phyloP scores from a whole-genome alignment of 1,140 invertebrate species.

The Amphibalanus amphitrite region DNA sequence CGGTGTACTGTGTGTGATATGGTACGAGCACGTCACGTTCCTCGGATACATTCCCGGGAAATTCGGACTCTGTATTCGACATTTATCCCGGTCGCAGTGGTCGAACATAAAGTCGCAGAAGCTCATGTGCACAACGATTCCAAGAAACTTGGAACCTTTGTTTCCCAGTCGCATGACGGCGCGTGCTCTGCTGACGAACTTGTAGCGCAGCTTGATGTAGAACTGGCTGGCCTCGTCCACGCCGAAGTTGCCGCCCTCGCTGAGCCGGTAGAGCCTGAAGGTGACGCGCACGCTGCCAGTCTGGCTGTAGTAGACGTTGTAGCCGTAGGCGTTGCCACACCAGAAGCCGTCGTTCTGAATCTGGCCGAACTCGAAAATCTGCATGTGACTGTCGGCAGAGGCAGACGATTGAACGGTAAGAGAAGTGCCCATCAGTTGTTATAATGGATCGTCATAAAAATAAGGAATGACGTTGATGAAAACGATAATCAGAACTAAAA shows the following conservation, averaged over 20 bases:
- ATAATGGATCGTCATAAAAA: too few relatives aligned
- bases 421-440: too few relatives aligned
- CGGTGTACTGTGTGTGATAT: slow-evolving; percentile 45
- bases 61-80: slow-evolving; percentile 66
- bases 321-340: slow-evolving; percentile 66
- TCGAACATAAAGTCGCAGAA: slow-evolving; percentile 73
- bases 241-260: slow-evolving; percentile 30
- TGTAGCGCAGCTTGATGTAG: slow-evolving; percentile 62
- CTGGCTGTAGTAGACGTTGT: slow-evolving; percentile 69
- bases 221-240: slow-evolving; percentile 33
- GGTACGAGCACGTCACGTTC: slow-evolving; percentile 65
- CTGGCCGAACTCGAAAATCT: slow-evolving; percentile 48
- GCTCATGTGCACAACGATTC: neutral
- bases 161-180: slow-evolving; percentile 51
- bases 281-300: slow-evolving; percentile 56
- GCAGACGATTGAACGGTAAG: too few relatives aligned
- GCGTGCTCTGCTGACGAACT: slow-evolving; percentile 51
- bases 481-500: too few relatives aligned
- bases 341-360: slow-evolving; percentile 56
- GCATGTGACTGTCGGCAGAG: slow-evolving; percentile 49
- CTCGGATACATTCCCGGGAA: slow-evolving; percentile 69
- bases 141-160: neutral
- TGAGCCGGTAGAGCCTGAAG: slow-evolving; percentile 44
- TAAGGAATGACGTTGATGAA: too few relatives aligned
- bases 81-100: slow-evolving; percentile 70